Evolutionary conservation across 2,797 vertebrate genomes (phyloP), one percentile per base, ranked within the genome.

Genomic region (Macrochelys suwanniensis): DNA sequence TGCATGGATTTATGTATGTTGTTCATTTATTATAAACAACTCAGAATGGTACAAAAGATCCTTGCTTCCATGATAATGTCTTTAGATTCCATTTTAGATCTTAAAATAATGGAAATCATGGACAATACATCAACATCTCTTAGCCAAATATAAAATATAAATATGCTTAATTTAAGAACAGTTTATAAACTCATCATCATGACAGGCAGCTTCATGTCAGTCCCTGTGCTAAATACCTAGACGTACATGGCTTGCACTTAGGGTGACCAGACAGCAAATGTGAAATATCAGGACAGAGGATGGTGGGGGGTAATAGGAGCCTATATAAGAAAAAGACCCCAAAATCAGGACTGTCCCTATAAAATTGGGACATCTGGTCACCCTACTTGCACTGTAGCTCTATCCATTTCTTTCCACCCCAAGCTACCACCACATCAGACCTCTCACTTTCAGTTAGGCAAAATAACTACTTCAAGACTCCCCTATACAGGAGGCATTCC

Each of bases 1-100:
- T 9, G 61, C 37, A 37, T 65, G 87, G 37, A 15, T 89, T 89
- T 33, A 49, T 85, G 76, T 21, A 17, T 45, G 90, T 88, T 79
- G 82, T 83, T 95, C 89, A 57, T 83, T 89, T 85, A 87, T 68
- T 45, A 37, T 88, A 78, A 68, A 90, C 90, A 90, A 88, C 26
- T 93, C 85, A 93, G 2, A 96, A 90, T 89, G 54, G 85, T 93
- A 47, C 84, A 47, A 89, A 80, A 79, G 74, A 78, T 50, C 71
- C 95, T 85, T 0, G 12, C 88, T 93, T 87, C 93, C 84, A 87
- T 78, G 85, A 87, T 87, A 57, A 95, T 96, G 94, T 65, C 94
- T 92, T 87, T 94, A 82, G 50, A 17, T 89, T 88, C 88, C 91
- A 84, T 93, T 95, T 95, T 94, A 93, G 95, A 96, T 93, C 78